Percentiles rank a stretch among this genome's conserved stretches.
Conservation (phyloP, 2,797 vertebrate species). For the Siniperca scherzeri region DNA sequence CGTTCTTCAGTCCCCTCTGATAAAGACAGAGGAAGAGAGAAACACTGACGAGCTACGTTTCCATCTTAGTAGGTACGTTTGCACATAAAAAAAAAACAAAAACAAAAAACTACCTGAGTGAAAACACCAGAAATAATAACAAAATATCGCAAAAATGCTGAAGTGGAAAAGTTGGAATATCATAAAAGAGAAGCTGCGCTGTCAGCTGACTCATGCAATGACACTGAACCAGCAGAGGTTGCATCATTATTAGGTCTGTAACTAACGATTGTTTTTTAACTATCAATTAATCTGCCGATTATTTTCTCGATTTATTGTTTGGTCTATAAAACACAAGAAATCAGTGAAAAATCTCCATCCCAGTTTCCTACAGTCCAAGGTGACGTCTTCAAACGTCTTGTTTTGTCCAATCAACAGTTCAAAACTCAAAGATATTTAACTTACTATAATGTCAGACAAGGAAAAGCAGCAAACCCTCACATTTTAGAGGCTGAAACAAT, state of each 20-base stretch:
- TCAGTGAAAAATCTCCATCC: background rate
- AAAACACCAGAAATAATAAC: background rate
- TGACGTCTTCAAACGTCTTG: background rate
- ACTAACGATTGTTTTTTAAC: background rate
- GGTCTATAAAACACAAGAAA: background rate
- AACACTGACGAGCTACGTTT: background rate
- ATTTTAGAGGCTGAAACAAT: background rate
- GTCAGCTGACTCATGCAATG: background rate
- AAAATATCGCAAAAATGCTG: background rate
- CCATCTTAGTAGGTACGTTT: no score
- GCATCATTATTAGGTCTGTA: background rate
- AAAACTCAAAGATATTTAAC: background rate
- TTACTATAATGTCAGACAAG: background rate
- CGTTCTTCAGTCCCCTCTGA: constrained; percentile 85
- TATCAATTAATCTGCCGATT: background rate
- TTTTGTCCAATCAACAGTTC: background rate
- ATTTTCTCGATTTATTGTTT: background rate
- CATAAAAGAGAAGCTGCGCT: background rate
- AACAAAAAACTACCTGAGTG: background rate
- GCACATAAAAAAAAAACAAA: background rate
- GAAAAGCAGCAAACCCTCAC: background rate
- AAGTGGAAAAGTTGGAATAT: background rate
- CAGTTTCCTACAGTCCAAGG: background rate
- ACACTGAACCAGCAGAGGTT: background rate
- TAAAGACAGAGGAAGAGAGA: background rate